These are phyloP conservation scores for Drosophila lacertosa DNA, from an alignment of 1,140 invertebrate species.

Conservation along the genomic window DNA sequence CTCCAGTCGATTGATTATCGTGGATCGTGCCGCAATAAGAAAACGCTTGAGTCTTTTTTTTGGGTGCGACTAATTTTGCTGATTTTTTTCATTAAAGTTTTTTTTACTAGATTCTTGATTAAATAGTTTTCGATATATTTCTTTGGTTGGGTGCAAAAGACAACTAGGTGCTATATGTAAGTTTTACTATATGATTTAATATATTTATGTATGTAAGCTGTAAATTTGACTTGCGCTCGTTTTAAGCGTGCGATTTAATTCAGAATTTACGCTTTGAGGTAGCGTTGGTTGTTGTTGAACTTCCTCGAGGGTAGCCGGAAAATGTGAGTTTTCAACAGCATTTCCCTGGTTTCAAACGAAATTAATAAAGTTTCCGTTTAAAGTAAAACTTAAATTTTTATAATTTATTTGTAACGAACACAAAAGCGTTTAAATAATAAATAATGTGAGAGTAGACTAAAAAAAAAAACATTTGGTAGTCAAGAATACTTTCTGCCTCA, in stretches of 20 bases:
- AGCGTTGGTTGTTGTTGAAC: slow-evolving; percentile 63
- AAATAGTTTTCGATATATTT: slow-evolving; percentile 28
- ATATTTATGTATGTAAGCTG: slow-evolving; percentile 15
- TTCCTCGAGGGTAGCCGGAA: slow-evolving; percentile 5
- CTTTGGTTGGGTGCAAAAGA: slow-evolving; percentile 48
- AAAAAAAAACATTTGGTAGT: slow-evolving; percentile 38
- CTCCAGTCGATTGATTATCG: slow-evolving; percentile 21
- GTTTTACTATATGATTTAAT: slow-evolving; percentile 37
- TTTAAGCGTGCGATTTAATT: slow-evolving; percentile 30
- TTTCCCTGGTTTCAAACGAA: slow-evolving; percentile 1
- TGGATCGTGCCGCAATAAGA: slow-evolving; percentile 36
- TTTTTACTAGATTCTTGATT: slow-evolving; percentile 38
- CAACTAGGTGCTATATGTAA: slow-evolving; percentile 65
- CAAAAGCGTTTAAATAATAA: slow-evolving; percentile 50
- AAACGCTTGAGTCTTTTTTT: slow-evolving; percentile 36
- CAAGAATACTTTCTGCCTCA: slow-evolving; percentile 47
- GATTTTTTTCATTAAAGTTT: slow-evolving; percentile 27
- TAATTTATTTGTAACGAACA: slow-evolving; percentile 46
- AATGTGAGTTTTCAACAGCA: slow-evolving; percentile 1
- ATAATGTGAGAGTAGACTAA: slow-evolving; percentile 38
- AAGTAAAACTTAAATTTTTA: slow-evolving; percentile 38
- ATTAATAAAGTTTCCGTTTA: slow-evolving; percentile 6
- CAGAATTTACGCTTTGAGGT: slow-evolving; percentile 77
- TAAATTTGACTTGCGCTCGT: slow-evolving; percentile 69
- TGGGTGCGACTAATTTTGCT: neutral